Base-by-base conservation (phyloP, 2,113 vertebrate species). In the Vireo altiloquus region DNA sequence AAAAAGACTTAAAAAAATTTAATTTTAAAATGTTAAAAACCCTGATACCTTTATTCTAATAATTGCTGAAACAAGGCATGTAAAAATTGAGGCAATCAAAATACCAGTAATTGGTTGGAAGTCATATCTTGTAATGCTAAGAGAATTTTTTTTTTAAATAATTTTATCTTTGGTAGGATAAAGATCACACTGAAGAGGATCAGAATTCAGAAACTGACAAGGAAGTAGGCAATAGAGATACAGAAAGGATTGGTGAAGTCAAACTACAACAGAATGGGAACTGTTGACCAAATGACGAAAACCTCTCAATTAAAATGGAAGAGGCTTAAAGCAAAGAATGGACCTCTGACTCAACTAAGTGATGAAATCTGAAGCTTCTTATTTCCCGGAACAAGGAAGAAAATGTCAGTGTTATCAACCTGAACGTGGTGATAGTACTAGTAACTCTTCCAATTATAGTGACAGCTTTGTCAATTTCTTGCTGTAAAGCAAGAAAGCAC, bases 201-300 rank as follows among this genome's bases (percentile, higher is more conserved):
- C 93, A 47, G 85, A 97, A 89, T 97, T 96, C 92, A 42, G 97
- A 95, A 52, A 98, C 96, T 25, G 96, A 97, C 82, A 97, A 98
- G 91, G 98, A 97, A 72, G 82, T 65, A 53, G 96, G 97, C 53
- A 97, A 89, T 56, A 98, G 98, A 11, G 95, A 97, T 33, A 91
- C 97, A 3, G 40, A 97, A 97, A 94, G 97, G 98, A 92, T 72
- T 90, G 97, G 95, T 66, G 92, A 98, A 94, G 90, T 89, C 81
- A 95, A 96, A 84, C 92, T 96, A 31, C 98, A 98, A 60, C 98
- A 99, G 72, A 99, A 99, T 75, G 99, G 99, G 82, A 99, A 98
- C 97, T 99, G 98, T 97, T 98, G 96, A 90, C 96, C 96, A 53
- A 98, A 97, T 80, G 97, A 98, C 11, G 96, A 98, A 80, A 97